These are phyloP conservation scores for Ramazzottius varieornatus DNA, from an alignment of 2,888 invertebrate genomes.

Conservation along the genomic window DNA sequence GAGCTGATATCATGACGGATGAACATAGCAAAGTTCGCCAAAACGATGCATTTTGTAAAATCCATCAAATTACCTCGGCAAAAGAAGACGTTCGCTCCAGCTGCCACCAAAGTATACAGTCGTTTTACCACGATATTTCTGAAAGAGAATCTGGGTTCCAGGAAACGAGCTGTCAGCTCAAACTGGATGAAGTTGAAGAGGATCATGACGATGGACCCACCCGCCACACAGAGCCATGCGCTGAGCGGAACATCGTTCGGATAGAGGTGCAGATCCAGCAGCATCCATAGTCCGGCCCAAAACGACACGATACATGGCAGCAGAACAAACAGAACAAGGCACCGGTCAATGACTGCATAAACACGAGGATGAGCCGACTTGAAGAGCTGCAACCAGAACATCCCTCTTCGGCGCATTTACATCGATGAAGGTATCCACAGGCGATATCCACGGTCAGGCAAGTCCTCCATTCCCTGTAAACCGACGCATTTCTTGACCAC, in stretches of 20 bases:
- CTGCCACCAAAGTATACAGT: background rate
- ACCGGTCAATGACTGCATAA: background rate
- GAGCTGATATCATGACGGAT: no score
- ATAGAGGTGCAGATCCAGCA: background rate
- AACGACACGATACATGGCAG: background rate
- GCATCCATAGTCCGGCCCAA: background rate
- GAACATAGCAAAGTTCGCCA: no score
- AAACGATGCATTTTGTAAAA: no score
- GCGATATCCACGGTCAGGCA: no score
- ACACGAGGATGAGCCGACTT: background rate
- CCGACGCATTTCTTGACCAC: no score
- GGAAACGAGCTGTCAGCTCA: background rate
- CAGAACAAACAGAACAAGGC: background rate
- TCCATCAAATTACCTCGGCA: background rate
- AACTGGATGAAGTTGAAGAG: background rate
- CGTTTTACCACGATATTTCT: background rate
- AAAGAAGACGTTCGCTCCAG: background rate
- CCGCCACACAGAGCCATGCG: background rate
- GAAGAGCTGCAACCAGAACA: background rate
- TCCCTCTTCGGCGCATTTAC: no score
- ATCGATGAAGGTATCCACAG: no score
- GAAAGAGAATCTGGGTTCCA: background rate
- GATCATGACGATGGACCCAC: background rate
- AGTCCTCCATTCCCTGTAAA: no score
- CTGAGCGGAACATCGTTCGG: background rate